Evolutionary conservation across 2,113 vertebrate genomes (phyloP).

Genomic region (Bambusicola thoracicus): DNA sequence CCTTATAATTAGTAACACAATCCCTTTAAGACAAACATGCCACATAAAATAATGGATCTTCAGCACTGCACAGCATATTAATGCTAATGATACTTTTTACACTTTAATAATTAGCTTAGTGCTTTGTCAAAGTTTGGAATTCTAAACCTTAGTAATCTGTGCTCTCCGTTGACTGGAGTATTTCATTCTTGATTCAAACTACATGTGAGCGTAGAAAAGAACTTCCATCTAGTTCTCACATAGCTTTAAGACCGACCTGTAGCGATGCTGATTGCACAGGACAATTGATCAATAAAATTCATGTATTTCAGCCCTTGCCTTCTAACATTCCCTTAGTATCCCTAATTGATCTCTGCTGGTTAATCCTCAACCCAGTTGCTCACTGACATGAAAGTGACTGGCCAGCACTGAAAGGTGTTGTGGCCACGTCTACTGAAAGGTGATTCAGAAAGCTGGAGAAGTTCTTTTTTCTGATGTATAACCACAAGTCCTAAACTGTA

Average conservation of each 20-base stretch:
- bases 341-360: not conserved
- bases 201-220: not conserved
- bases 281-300: conserved; percentile 24
- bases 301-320: not conserved
- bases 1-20: conserved; percentile 63
- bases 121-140: not conserved
- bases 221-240: not conserved
- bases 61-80: not conserved
- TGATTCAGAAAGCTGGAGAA: not conserved
- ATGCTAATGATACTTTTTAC: not conserved
- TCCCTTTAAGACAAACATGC: conserved; percentile 65
- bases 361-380: not conserved
- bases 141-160: not conserved
- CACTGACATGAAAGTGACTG: not conserved
- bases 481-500: not conserved
- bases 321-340: not conserved
- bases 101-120: not conserved
- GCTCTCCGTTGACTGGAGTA: fast-evolving
- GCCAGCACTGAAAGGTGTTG: not conserved
- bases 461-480: not conserved
- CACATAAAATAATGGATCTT: conserved; percentile 49
- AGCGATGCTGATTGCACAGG: conserved; percentile 5
- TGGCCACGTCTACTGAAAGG: not conserved
- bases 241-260: not conserved
- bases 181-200: not conserved